A percentile compares a stretch with the other conserved stretches of the same genome.
Conservation (phyloP, 2,888 invertebrate genomes). For the Nasonia oneida region DNA sequence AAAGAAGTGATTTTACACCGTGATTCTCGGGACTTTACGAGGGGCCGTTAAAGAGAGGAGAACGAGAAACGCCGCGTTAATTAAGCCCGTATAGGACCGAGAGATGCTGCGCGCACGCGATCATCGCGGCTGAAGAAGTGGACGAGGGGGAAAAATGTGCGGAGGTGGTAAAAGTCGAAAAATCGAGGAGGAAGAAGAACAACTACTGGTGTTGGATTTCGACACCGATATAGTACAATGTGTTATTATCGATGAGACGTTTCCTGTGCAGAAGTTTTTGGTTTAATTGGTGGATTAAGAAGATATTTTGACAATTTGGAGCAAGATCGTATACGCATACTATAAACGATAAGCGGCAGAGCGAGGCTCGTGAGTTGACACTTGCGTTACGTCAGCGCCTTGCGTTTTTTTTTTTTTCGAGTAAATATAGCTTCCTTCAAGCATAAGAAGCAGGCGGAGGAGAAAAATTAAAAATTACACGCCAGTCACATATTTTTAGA, state of each 20-base stretch:
- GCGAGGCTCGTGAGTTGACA: background rate
- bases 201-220: background rate
- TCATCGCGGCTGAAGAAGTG: no score
- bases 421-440: background rate
- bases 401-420: background rate
- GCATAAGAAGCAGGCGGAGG: background rate
- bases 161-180: background rate
- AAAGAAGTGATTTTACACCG: constrained; percentile 56
- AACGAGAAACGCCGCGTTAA: constrained; percentile 24
- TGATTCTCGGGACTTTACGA: constrained; percentile 50
- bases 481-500: background rate
- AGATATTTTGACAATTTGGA: background rate
- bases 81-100: background rate
- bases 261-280: background rate
- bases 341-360: background rate
- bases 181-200: background rate
- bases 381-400: background rate
- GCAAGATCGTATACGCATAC: background rate
- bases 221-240: background rate
- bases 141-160: background rate
- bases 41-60: constrained; percentile 21
- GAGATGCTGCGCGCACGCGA: constrained; percentile 15
- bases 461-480: background rate
- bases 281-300: no score
- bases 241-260: background rate